Evolutionary conservation across 2,797 vertebrate species (phyloP).

Genomic region (Trachops cirrhosus): DNA sequence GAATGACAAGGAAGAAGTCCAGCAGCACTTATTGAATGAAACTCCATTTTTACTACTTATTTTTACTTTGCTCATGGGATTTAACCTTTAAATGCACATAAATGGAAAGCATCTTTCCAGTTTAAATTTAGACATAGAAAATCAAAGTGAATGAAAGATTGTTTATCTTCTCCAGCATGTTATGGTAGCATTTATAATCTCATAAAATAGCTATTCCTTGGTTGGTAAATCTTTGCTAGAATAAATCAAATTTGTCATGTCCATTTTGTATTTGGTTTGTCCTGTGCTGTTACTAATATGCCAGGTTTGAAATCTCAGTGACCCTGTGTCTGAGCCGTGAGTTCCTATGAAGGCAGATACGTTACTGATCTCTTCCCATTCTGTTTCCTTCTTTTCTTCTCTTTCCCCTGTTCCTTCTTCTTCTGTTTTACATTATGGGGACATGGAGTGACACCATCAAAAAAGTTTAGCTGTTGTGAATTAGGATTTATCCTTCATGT

Average conservation of each 20-base stretch:
- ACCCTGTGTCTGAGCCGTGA: constrained; percentile 17
- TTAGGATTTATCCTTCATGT: neutral
- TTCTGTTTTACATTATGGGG: neutral
- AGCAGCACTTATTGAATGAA: constrained; percentile 19
- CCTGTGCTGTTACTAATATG: constrained; percentile 37
- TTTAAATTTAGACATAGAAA: constrained; percentile 60
- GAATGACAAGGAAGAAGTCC: constrained; percentile 53
- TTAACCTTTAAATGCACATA: constrained; percentile 49
- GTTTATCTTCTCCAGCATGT: constrained; percentile 31
- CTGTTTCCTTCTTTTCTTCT: neutral
- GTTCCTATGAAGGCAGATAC: neutral
- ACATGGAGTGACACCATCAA: neutral
- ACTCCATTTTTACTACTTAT: neutral
- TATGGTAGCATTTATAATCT: constrained; percentile 63
- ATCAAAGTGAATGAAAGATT: constrained; percentile 45
- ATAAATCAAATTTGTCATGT: constrained; percentile 62
- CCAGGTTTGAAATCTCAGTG: constrained; percentile 47
- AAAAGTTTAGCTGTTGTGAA: constrained; percentile 10
- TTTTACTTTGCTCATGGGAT: constrained; percentile 19
- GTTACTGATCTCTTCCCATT: constrained; percentile 3
- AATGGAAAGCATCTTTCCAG: constrained; percentile 1
- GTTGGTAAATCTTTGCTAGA: constrained; percentile 18
- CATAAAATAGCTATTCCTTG: neutral
- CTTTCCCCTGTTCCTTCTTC: neutral
- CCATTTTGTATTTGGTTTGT: constrained; percentile 41